These are phyloP conservation scores for Microhierax caerulescens DNA, from an alignment of 2,797 vertebrate species.

Conservation along the genomic window DNA sequence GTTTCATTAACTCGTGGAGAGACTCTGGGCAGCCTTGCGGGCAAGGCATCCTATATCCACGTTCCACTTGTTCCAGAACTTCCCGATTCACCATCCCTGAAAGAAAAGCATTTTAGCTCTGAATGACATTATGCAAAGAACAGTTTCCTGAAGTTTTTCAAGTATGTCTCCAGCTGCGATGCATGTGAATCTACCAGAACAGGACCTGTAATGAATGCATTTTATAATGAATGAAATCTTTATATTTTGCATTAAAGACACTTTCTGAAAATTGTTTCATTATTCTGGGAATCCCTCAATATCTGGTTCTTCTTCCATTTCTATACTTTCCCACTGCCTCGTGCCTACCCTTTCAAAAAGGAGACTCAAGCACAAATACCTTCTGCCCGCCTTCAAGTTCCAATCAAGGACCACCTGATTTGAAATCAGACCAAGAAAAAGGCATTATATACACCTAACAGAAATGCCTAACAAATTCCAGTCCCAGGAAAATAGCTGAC, in stretches of 20 bases:
- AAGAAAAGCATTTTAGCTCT: not conserved
- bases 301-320: not conserved
- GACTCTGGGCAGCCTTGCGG: conserved; percentile 94
- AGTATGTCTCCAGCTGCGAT: not conserved
- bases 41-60: conserved; percentile 94
- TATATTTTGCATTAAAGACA: not conserved
- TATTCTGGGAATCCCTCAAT: not conserved
- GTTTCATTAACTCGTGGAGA: conserved; percentile 94
- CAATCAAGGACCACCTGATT: not conserved
- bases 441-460: not conserved
- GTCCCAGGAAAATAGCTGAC: not conserved
- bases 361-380: not conserved
- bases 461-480: not conserved
- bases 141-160: not conserved
- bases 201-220: accelerated
- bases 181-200: not conserved
- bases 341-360: not conserved
- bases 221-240: not conserved
- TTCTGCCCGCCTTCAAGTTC: not conserved
- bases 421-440: not conserved
- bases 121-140: not conserved
- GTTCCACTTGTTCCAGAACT: conserved; percentile 94
- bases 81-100: conserved; percentile 95
- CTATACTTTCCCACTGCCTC: not conserved
- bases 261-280: not conserved